Percentiles rank a stretch among this genome's conserved stretches.
phyloP scores from a whole-genome alignment of 2,113 vertebrate genomes.

The Chloebia gouldiae region DNA sequence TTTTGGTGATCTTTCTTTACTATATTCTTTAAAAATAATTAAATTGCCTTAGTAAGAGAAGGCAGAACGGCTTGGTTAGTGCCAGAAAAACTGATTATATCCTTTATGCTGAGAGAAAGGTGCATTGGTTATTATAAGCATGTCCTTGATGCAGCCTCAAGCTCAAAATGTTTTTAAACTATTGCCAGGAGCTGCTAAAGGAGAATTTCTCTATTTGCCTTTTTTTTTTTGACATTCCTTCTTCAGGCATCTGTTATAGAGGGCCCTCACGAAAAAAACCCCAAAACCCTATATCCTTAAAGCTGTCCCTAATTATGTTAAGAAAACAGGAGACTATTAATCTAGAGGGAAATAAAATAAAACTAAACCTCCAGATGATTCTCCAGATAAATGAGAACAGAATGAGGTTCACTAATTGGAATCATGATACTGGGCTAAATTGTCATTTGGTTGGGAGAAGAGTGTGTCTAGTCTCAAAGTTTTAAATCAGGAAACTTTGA shows the following conservation, averaged over 20 bases:
- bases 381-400: background rate
- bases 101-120: background rate
- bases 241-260: background rate
- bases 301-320: background rate
- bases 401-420: background rate
- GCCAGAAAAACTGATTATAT: background rate
- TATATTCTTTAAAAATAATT: background rate
- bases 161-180: background rate
- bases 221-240: background rate
- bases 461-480: background rate
- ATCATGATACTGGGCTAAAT: background rate
- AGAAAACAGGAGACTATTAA: background rate
- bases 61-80: background rate
- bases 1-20: background rate
- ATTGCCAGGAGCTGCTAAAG: background rate
- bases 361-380: background rate
- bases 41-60: background rate
- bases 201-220: background rate
- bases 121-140: background rate
- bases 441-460: background rate
- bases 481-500: background rate
- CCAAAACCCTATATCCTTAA: background rate
- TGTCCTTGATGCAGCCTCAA: background rate
- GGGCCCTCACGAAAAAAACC: rapidly evolving
- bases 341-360: background rate